phyloP scores from a whole-genome alignment of 2,113 vertebrate genomes.

The Eolophus roseicapilla region DNA sequence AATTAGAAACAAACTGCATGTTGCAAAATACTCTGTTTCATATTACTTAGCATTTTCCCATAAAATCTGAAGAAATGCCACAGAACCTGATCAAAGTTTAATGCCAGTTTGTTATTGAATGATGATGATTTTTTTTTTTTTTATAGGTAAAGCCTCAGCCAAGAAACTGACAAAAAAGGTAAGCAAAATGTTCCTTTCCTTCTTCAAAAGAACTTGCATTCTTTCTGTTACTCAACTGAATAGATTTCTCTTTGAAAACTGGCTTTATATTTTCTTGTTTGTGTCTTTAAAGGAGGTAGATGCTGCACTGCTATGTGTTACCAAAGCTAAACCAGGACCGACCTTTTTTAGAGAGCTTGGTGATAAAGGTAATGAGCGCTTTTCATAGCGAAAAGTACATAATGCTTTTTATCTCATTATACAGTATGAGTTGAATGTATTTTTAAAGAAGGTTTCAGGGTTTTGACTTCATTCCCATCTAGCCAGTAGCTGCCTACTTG shows the following conservation, averaged over 20 bases:
- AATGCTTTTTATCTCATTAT: background rate
- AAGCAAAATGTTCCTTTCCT: constrained; percentile 33
- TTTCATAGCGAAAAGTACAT: background rate
- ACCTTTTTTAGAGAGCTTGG: constrained; percentile 90
- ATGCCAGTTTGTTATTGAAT: constrained; percentile 57
- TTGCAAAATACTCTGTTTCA: constrained; percentile 56
- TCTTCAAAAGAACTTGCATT: constrained; percentile 47
- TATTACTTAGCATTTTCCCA: constrained; percentile 46
- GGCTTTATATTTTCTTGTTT: constrained; percentile 41
- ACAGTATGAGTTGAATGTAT: background rate
- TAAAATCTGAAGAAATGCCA: constrained; percentile 56
- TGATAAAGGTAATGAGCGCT: constrained; percentile 83
- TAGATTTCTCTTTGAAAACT: constrained; percentile 33
- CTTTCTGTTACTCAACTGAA: constrained; percentile 33
- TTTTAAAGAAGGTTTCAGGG: background rate
- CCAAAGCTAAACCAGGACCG: constrained; percentile 75
- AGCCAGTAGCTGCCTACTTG: background rate
- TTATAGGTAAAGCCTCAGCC: constrained; percentile 75
- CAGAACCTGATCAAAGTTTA: constrained; percentile 61
- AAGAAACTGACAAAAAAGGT: constrained; percentile 80
- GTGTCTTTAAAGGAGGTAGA: constrained; percentile 83
- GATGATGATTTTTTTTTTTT: constrained; percentile 21
- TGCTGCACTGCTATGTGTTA: constrained; percentile 72
- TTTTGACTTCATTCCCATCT: background rate
- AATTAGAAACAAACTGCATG: constrained; percentile 48